A percentile compares a stretch with the other conserved stretches of the same genome.
phyloP scores from a whole-genome alignment of 2,113 vertebrate genomes.

The Prolemur simus region DNA sequence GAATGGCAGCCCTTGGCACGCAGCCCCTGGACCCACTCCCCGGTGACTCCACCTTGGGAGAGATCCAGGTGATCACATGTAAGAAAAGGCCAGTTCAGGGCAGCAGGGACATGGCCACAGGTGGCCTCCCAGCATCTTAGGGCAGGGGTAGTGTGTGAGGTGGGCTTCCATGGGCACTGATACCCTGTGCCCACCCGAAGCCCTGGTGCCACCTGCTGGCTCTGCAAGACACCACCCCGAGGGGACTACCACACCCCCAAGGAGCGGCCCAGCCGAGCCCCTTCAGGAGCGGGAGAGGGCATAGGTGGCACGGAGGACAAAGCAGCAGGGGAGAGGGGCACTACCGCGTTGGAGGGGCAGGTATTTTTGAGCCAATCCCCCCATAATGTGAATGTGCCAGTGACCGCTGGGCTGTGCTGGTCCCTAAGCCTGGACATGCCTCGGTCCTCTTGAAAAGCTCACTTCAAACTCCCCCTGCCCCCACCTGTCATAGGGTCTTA shows the following conservation, averaged over 20 bases:
- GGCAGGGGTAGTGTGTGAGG: neutral
- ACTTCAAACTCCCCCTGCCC: neutral
- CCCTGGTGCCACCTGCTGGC: neutral
- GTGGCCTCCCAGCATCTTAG: neutral
- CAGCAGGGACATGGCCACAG: neutral
- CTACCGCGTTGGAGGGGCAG: neutral
- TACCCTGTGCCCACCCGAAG: neutral
- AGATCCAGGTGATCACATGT: neutral
- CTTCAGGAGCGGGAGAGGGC: neutral
- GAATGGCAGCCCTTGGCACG: neutral
- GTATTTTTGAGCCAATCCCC: neutral
- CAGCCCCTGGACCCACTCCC: neutral
- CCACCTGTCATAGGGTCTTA: neutral
- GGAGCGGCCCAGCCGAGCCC: neutral
- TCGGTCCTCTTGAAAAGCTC: slow-evolving; percentile 8
- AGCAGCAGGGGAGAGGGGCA: neutral
- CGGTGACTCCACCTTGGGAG: neutral
- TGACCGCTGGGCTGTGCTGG: neutral
- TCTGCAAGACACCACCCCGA: neutral
- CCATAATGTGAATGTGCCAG: neutral
- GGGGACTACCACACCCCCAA: neutral
- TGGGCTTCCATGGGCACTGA: neutral
- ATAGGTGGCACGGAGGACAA: neutral
- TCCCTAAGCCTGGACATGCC: neutral
- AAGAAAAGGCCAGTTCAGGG: neutral